Evolutionary conservation across 2,888 invertebrate genomes (phyloP), one percentile per base, ranked within the genome.

Genomic region (Hypolimnas misippus): DNA sequence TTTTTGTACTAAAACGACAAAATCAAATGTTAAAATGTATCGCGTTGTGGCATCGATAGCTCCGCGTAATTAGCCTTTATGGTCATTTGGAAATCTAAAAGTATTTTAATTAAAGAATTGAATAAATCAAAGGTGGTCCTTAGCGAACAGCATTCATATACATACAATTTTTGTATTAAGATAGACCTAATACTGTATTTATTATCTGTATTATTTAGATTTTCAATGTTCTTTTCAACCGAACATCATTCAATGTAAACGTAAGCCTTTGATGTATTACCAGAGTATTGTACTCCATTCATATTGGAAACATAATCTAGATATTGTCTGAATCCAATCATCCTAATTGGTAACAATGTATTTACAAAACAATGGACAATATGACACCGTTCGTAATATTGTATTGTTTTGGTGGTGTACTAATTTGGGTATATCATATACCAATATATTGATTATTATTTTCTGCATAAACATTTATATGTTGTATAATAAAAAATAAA

Each of bases 311-410:
- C 54, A 51, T 40, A 35, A 66, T 63, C 57, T 56, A 57, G 50
- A 31, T 56, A 57, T 62, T 63, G 57, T 57, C 21, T 61, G 54
- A 63, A 60, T 46, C 61, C 63, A 63, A 66, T 66, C 52, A 57
- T 17, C 50, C 54, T 66, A 63, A 66, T 66, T 63, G 57, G 61
- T 3, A 52, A 49, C 25, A 49, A 19, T 54, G 51, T 57, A 57
- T 57, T 60, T 57, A 56, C 57, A 38, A 57, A 63, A 57, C 57
- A 63, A 40, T 52, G n/a, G 31, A 49, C 38, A 29, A 60, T 57
- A 54, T 29, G 29, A 57, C 19, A 57, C 35, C 49, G 29, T 53
- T 49, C 21, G 44, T 52, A 38, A 29, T 12, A 38, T 12, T 12
- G 44, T 12, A 38, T 33, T 46, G 53, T 17, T 46, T 46, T 8